Conservation (phyloP, 2,113 vertebrate genomes). For the Gnathonemus longibarbis region DNA sequence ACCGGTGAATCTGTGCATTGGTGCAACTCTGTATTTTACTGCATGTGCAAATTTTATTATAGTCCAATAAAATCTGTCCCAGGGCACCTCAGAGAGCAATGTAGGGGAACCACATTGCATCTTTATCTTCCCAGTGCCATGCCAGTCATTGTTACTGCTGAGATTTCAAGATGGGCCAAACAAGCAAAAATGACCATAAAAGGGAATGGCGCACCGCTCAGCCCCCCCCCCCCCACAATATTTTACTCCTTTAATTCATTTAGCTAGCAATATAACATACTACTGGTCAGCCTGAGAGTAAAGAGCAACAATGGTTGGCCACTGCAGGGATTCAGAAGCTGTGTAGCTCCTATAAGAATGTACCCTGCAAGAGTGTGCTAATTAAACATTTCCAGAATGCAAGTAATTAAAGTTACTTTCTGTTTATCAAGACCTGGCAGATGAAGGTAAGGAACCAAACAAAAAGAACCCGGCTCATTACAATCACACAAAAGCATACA, state of each 20-base stretch:
- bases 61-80: constrained; percentile 25
- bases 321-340: not conserved
- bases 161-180: not conserved
- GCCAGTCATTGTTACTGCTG: not conserved
- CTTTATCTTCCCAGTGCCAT: not conserved
- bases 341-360: not conserved
- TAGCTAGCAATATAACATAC: not conserved
- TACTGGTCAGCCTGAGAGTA: not conserved
- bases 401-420: not conserved
- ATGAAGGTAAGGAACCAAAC: not conserved
- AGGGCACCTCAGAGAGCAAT: not conserved
- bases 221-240: not conserved
- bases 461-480: not conserved
- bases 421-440: not conserved
- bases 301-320: not conserved
- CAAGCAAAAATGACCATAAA: constrained; percentile 1
- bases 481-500: not conserved
- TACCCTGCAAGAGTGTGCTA: not conserved
- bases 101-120: not conserved
- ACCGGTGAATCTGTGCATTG: not conserved
- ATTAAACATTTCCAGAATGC: not conserved
- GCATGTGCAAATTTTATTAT: constrained; percentile 36
- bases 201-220: not conserved
- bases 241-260: not conserved
- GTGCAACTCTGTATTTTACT: constrained; percentile 29